Evolutionary conservation across 2,888 invertebrate species (phyloP).

Genomic region (Agrotis exclamationis): DNA sequence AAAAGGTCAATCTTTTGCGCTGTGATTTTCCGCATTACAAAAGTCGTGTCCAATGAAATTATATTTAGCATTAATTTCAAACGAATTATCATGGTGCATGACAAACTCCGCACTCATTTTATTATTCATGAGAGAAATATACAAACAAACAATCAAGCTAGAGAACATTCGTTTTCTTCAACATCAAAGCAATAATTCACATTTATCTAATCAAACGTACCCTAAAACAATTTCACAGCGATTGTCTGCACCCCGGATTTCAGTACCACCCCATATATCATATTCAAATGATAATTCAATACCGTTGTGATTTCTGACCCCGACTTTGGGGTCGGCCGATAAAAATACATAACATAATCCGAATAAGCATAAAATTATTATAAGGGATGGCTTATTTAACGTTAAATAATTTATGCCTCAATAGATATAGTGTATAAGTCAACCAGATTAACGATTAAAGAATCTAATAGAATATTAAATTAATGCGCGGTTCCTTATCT

Average conservation of each 20-base stretch:
- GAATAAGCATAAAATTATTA: slow-evolving; percentile 87
- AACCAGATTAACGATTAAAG: slow-evolving; percentile 80
- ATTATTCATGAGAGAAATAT: slow-evolving; percentile 53
- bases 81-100: neutral
- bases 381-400: slow-evolving; percentile 81
- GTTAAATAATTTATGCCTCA: slow-evolving; percentile 83
- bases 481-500: slow-evolving; percentile 84
- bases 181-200: slow-evolving; percentile 80
- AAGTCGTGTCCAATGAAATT: neutral
- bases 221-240: slow-evolving; percentile 84
- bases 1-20: neutral
- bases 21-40: neutral
- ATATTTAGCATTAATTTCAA: slow-evolving; percentile 21
- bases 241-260: slow-evolving; percentile 83
- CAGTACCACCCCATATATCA: slow-evolving; percentile 85
- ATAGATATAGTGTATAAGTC: slow-evolving; percentile 76
- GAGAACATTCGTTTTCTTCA: slow-evolving; percentile 61
- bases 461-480: slow-evolving; percentile 85
- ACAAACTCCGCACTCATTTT: slow-evolving; percentile 10
- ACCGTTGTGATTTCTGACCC: slow-evolving; percentile 85
- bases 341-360: slow-evolving; percentile 80
- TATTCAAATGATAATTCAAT: slow-evolving; percentile 90
- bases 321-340: slow-evolving; percentile 79
- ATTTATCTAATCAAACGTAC: slow-evolving; percentile 82
- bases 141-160: slow-evolving; percentile 55